phyloP scores from a whole-genome alignment of 2,113 vertebrate species.

The Sceloporus undulatus region DNA sequence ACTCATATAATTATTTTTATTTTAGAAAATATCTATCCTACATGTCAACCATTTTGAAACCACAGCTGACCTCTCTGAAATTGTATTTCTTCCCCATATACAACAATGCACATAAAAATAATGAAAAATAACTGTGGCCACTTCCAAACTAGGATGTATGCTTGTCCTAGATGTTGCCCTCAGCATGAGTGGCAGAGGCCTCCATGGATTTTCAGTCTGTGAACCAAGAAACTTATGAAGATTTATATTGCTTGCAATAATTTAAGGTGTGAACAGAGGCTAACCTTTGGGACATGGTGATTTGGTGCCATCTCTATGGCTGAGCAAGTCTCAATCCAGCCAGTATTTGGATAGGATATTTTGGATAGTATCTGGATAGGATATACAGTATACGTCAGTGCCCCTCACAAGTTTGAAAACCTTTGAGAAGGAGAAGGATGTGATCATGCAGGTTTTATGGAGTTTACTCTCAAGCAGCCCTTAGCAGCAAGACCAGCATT shows the following conservation, averaged over 20 bases:
- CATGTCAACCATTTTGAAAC: neutral
- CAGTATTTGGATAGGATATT: constrained; percentile 6
- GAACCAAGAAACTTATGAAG: constrained; percentile 20
- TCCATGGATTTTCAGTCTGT: constrained; percentile 34
- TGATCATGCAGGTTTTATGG: no score
- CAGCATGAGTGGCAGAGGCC: neutral
- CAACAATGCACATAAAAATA: neutral
- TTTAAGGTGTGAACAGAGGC: neutral
- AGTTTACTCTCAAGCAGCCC: no score
- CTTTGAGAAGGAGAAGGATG: neutral
- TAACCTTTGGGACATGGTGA: neutral
- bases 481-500: no score
- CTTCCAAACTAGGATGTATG: neutral
- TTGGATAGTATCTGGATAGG: neutral
- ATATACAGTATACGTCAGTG: neutral
- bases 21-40: neutral
- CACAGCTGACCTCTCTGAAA: constrained; percentile 22
- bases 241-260: constrained; percentile 33
- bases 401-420: neutral
- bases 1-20: neutral
- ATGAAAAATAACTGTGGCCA: neutral
- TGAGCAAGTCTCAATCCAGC: neutral
- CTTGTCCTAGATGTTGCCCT: neutral
- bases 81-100: neutral
- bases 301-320: neutral